A percentile compares a stretch with the other conserved stretches of the same genome.
These are phyloP conservation scores for Lordiphosa mommai DNA, from an alignment of 1,140 invertebrate genomes.

Conservation along the genomic window DNA sequence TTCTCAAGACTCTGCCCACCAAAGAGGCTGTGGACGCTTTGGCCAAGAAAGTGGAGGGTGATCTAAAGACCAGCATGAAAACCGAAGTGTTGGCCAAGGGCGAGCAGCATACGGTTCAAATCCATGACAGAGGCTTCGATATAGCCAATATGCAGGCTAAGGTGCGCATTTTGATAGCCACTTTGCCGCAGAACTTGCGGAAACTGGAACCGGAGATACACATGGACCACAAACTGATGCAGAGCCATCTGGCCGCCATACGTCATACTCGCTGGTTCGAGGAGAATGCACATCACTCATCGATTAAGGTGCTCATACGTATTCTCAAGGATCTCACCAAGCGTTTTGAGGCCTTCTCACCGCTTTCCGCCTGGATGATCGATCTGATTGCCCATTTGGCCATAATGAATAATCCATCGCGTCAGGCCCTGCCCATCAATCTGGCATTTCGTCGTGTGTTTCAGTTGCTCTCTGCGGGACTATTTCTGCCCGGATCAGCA, in stretches of 20 bases:
- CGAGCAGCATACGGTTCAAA: constrained; percentile 83
- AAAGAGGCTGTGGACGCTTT: constrained; percentile 96
- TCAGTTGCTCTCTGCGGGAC: constrained; percentile 94
- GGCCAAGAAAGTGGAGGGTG: constrained; percentile 92
- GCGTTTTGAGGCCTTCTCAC: constrained; percentile 93
- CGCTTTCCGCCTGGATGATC: constrained; percentile 97
- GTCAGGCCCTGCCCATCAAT: constrained; percentile 95
- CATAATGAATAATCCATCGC: constrained; percentile 96
- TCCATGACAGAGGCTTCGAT: constrained; percentile 91
- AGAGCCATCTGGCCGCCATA: constrained; percentile 94
- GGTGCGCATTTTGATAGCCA: constrained; percentile 94
- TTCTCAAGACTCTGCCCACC: constrained; percentile 98
- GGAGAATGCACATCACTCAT: constrained; percentile 98
- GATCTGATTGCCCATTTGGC: constrained; percentile 97
- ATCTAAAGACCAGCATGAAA: constrained; percentile 86
- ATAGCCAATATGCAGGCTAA: constrained; percentile 90
- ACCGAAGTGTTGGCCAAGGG: constrained; percentile 83
- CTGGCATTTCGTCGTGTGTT: constrained; percentile 92
- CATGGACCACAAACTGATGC: constrained; percentile 91
- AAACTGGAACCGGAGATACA: constrained; percentile 96
- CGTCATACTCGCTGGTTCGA: constrained; percentile 98
- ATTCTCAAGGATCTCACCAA: constrained; percentile 93
- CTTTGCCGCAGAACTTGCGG: constrained; percentile 94
- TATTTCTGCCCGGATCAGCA: constrained; percentile 96
- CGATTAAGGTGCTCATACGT: constrained; percentile 95